Conservation (phyloP, 2,888 invertebrate genomes). For the Idaea aversata region DNA sequence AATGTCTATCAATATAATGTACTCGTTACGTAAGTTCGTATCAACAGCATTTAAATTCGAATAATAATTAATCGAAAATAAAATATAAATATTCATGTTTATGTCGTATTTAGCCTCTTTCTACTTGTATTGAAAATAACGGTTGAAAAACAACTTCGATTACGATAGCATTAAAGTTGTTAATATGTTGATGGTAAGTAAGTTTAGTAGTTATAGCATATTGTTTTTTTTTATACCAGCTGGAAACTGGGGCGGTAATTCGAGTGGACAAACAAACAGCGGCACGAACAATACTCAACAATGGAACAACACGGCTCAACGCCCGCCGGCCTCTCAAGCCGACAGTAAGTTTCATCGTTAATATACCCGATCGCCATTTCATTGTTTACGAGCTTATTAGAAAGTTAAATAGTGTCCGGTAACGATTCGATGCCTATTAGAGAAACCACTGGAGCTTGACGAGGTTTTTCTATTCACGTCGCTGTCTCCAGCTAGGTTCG, state of each 20-base stretch:
- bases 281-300: constrained; percentile 74
- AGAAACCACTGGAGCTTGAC: neutral
- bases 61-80: neutral
- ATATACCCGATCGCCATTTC: constrained; percentile 24
- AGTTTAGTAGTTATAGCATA: neutral
- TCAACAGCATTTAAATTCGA: neutral
- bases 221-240: constrained; percentile 47
- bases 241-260: constrained; percentile 76
- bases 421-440: constrained; percentile 1
- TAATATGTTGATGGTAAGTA: neutral
- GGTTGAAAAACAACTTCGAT: neutral
- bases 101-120: neutral
- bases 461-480: neutral
- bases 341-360: constrained; percentile 66
- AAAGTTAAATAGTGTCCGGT: neutral
- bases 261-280: constrained; percentile 69
- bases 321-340: constrained; percentile 76
- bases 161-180: neutral
- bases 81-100: neutral
- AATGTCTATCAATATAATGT: neutral
- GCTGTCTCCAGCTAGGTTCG: neutral
- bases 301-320: constrained; percentile 74
- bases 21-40: neutral
- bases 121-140: neutral
- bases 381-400: constrained; percentile 1